Evolutionary conservation across 2,797 vertebrate species (phyloP), one percentile per base, ranked within the genome.

Genomic region (Chelidonichthys spinosus): DNA sequence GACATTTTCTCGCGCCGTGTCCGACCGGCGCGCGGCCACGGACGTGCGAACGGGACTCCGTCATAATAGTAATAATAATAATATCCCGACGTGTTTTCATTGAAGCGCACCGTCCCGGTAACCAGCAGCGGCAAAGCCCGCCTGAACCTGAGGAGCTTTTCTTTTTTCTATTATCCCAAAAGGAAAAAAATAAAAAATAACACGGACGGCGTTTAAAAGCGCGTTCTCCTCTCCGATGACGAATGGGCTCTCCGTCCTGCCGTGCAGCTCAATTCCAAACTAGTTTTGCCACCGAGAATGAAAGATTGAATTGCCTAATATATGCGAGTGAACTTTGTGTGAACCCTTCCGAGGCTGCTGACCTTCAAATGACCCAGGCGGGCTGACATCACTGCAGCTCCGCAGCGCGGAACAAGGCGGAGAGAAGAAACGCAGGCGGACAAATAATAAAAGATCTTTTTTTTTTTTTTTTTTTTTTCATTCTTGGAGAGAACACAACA

Each of bases 291-390:
- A 95, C 94, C 85, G 94, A 91, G 95, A 96, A 96, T 96, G 97
- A 97, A 96, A 97, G 97, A 97, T 97, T 96, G 97, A 95, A 96
- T 96, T 96, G 96, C 96, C 96, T 98, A 98, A 98, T 98, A 95
- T 98, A 99, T 99, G 97, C 97, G 95, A 91, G 94, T 98, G 98
- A 99, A 99, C 98, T 99, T 96, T 97, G 94, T 69, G 87, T 98
- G 98, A 99, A 99, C 97, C 97, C 96, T 95, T 96, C 95, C 93
- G 94, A 96, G 95, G 96, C 97, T 96, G 97, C 96, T 99, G 97
- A 97, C 97, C 98, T 99, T 99, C 97, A 98, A 95, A 98, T 97
- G 97, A 99, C 97, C 98, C 97, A 94, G 95, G 94, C 91, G n/a
- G 92, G 95, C 96, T 98, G 97, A 98, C 98, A 97, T 97, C 97